Conservation (phyloP, 1,140 invertebrate species). For the Aleiodes sp. region DNA sequence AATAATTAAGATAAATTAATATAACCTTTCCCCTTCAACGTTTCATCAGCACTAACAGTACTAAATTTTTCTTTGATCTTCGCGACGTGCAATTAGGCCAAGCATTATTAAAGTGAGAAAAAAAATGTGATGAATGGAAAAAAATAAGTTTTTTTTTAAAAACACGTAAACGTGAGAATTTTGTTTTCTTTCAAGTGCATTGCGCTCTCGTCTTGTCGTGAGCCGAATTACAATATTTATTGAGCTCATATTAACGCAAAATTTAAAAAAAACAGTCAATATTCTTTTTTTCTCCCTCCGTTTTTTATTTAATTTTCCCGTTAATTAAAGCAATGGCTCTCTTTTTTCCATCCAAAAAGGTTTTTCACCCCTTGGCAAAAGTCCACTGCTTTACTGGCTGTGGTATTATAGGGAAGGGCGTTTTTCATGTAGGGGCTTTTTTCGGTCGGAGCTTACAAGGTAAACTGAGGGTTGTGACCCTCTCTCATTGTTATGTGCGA, state of each 20-base stretch:
- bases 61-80: conserved; percentile 28
- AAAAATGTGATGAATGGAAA: conserved; percentile 5
- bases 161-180: conserved; percentile 25
- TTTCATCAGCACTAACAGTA: neutral
- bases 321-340: conserved; percentile 10
- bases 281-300: neutral
- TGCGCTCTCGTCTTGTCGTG: conserved; percentile 39
- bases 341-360: conserved; percentile 7
- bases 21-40: neutral
- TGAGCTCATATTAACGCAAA: too few species aligned
- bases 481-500: conserved; percentile 17
- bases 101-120: conserved; percentile 46
- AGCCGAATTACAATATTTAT: conserved; percentile 19
- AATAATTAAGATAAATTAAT: neutral
- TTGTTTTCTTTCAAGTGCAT: conserved; percentile 23
- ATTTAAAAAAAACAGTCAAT: too few species aligned
- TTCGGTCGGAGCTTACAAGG: neutral
- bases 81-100: conserved; percentile 58
- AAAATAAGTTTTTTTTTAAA: neutral
- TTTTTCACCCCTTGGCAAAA: conserved; percentile 26
- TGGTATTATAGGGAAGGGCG: conserved; percentile 8
- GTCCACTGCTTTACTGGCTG: conserved; percentile 1
- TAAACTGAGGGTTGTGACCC: conserved; percentile 19
- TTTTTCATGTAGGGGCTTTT: conserved; percentile 22
- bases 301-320: conserved; percentile 15